Evolutionary conservation across 2,113 vertebrate species (phyloP).

Genomic region (Dipodomys spectabilis): DNA sequence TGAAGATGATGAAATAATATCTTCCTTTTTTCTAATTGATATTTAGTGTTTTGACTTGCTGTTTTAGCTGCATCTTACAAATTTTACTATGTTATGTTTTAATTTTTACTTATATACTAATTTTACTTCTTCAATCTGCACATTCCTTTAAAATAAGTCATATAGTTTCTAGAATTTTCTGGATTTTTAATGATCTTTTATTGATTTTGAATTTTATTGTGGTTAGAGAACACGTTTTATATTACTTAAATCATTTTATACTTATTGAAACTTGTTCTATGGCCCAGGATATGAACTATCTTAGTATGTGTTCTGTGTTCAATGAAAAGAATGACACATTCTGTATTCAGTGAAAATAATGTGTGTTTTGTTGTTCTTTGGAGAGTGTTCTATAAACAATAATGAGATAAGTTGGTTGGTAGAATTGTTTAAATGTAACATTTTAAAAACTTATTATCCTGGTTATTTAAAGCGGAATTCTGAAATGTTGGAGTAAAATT

Average conservation of each 20-base stretch:
- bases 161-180: conserved; percentile 43
- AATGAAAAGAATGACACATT: neutral
- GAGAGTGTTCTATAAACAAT: neutral
- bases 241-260: conserved; percentile 23
- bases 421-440: neutral
- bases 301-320: neutral
- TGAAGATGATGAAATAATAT: conserved; percentile 78
- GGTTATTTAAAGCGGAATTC: neutral
- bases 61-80: neutral
- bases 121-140: conserved; percentile 15
- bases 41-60: conserved; percentile 3
- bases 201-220: conserved; percentile 36
- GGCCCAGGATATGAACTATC: neutral
- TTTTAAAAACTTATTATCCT: neutral
- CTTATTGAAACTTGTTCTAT: conserved; percentile 9
- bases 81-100: neutral
- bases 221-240: conserved; percentile 19
- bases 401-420: neutral
- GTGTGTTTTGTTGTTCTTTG: neutral
- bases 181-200: conserved; percentile 20
- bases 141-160: conserved; percentile 17
- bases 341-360: no score
- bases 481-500: neutral
- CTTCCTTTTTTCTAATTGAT: neutral
- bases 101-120: conserved; percentile 10